These are phyloP conservation scores for Phoxinus dragarum DNA, from an alignment of 2,797 vertebrate genomes.

Conservation along the genomic window DNA sequence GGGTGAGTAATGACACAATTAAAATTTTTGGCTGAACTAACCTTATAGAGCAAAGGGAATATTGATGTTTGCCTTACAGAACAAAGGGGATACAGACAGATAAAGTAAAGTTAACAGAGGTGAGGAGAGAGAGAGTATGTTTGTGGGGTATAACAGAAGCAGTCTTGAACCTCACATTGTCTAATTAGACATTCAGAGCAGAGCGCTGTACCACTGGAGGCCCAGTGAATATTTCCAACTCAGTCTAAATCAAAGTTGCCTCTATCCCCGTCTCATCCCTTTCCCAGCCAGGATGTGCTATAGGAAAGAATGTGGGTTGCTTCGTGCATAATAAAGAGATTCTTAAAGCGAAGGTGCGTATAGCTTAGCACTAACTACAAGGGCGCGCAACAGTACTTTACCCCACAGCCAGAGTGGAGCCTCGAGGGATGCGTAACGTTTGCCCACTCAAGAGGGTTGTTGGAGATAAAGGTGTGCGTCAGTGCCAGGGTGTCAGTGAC, in stretches of 20 bases:
- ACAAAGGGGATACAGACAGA: background rate
- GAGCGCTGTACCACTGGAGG: conserved; percentile 60
- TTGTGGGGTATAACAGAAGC: conserved; percentile 58
- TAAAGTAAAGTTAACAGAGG: conserved; percentile 11
- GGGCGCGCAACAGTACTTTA: background rate
- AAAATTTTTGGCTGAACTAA: too few relatives aligned
- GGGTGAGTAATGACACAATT: background rate
- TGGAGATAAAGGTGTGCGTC: conserved; percentile 15
- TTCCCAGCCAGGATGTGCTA: conserved; percentile 58
- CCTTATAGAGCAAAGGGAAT: background rate
- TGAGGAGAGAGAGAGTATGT: conserved; percentile 37
- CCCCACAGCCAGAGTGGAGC: background rate
- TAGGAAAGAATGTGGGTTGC: conserved; percentile 58
- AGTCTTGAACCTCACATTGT: conserved; percentile 61
- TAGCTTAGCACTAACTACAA: conserved; percentile 29
- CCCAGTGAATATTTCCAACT: conserved; percentile 66
- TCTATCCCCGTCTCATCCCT: conserved; percentile 56
- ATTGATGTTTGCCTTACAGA: background rate
- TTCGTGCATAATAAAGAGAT: conserved; percentile 54
- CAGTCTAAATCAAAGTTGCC: conserved; percentile 67
- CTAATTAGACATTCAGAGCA: conserved; percentile 69
- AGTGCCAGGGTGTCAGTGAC: conserved; percentile 40
- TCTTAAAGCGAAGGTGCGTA: conserved; percentile 35
- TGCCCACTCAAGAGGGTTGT: conserved; percentile 16
- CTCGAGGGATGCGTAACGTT: background rate